Percentiles rank a stretch among this genome's conserved stretches.
Conservation (phyloP, 2,797 vertebrate species). For the Sebastes cheni region DNA sequence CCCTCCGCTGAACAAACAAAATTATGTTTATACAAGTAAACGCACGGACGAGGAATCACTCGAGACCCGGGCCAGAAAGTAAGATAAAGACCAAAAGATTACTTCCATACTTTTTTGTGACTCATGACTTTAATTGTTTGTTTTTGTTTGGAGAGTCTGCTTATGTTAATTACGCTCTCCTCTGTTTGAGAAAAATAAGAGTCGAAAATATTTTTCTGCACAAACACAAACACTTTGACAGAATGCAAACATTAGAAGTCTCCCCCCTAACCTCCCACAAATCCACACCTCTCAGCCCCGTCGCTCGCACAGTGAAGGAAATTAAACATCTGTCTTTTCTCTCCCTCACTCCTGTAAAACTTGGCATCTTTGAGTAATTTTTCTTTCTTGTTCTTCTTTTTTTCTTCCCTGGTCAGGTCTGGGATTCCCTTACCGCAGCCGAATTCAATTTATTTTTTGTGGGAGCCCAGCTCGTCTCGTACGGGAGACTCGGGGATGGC, state of each 20-base stretch:
- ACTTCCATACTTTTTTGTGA: constrained; percentile 73
- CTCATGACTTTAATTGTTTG: constrained; percentile 77
- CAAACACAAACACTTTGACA: constrained; percentile 73
- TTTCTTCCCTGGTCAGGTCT: constrained; percentile 62
- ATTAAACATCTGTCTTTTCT: constrained; percentile 79
- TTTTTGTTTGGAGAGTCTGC: constrained; percentile 73
- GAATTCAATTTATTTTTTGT: constrained; percentile 70
- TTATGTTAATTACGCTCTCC: constrained; percentile 72
- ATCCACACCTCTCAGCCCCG: constrained; percentile 62
- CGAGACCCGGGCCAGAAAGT: constrained; percentile 54
- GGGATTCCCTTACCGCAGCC: constrained; percentile 78
- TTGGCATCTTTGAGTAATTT: constrained; percentile 74
- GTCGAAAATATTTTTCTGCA: constrained; percentile 67
- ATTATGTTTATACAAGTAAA: constrained; percentile 67
- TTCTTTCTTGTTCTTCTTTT: constrained; percentile 40
- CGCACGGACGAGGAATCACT: constrained; percentile 50
- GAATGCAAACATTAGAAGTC: constrained; percentile 63
- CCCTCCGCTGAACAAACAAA: constrained; percentile 65
- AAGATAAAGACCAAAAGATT: constrained; percentile 72
- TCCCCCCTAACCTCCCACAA: background rate
- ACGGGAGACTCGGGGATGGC: constrained; percentile 10
- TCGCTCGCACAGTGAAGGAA: constrained; percentile 60
- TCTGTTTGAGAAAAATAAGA: constrained; percentile 62
- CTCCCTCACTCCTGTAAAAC: constrained; percentile 62
- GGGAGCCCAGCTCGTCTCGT: constrained; percentile 24